Base-by-base conservation (phyloP, 2,797 vertebrate genomes). In the Xenopus petersii region DNA sequence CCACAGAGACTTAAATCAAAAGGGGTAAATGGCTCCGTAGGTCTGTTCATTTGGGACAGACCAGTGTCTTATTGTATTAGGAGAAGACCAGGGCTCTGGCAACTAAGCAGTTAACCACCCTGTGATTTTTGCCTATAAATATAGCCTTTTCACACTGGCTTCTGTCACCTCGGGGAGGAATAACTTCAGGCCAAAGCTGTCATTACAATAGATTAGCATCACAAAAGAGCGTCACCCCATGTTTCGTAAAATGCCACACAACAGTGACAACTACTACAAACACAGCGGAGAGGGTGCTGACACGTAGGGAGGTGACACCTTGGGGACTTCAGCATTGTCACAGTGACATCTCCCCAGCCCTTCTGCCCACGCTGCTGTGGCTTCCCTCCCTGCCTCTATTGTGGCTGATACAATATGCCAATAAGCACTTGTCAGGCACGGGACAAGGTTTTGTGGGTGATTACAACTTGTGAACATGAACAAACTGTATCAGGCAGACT, bases 221-320 rank as follows among this genome's bases (percentile, higher is more conserved):
- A 79, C 76, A 79, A 79, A 79, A 30, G 76, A 69, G 71, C 61
- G 62, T 79, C 76, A 72, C 76, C 76, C 71, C 21, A 46, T 79
- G 76, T 79, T 73, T 79, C 67, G 66, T n/a, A 79, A 78, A 78
- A 74, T n/a, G 71, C 71, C 76, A 73, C 61, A 46, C 71, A 74
- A 70, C 73, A 79, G 71, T 74, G 76, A 79, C 76, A 79, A 63
- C 76, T 10, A 79, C 76, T 73, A 70, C 76, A 79, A 79, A 79
- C 76, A 79, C 60, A 66, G 67, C n/a, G 36, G 58, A 70, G 71
- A 79, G 67, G 65, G 66, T 42, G 49, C 54, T 79, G 76, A 73
- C 70, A 73, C 75, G 60, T 47, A 51, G 46, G 59, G 71, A 73
- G 71, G 67, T 70, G 66, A 79, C 66, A 74, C 76, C 67, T 48